phyloP scores from a whole-genome alignment of 2,113 vertebrate genomes.

The Vireo altiloquus region DNA sequence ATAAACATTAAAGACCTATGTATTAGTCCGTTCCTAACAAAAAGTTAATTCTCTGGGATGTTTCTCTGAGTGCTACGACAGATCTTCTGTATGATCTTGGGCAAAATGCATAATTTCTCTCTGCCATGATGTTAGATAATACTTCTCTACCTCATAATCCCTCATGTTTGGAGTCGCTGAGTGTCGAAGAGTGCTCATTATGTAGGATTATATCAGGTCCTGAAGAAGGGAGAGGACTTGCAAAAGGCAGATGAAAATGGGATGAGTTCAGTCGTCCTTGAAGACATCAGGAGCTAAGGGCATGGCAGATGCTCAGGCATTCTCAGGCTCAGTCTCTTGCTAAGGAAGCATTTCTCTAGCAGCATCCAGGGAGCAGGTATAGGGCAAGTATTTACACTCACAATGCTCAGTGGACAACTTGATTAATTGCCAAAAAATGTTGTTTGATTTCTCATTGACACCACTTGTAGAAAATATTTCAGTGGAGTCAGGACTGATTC shows the following conservation, averaged over 20 bases:
- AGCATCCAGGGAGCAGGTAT: not conserved
- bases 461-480: not conserved
- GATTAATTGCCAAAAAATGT: not conserved
- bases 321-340: not conserved
- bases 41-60: not conserved
- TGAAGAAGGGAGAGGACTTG: not conserved
- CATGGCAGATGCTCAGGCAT: not conserved
- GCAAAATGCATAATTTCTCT: not conserved
- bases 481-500: not conserved
- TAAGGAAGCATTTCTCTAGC: not conserved
- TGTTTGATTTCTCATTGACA: not conserved
- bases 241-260: not conserved
- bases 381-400: not conserved
- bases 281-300: not conserved
- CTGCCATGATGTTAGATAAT: not conserved
- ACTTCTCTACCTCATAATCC: not conserved
- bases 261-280: not conserved
- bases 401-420: not conserved
- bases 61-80: not conserved
- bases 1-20: not conserved
- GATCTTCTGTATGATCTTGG: not conserved
- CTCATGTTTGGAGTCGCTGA: not conserved
- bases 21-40: not conserved
- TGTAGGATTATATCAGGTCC: not conserved
- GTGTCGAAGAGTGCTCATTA: not conserved